phyloP scores from a whole-genome alignment of 2,113 vertebrate genomes.

The Sterna hirundo region DNA sequence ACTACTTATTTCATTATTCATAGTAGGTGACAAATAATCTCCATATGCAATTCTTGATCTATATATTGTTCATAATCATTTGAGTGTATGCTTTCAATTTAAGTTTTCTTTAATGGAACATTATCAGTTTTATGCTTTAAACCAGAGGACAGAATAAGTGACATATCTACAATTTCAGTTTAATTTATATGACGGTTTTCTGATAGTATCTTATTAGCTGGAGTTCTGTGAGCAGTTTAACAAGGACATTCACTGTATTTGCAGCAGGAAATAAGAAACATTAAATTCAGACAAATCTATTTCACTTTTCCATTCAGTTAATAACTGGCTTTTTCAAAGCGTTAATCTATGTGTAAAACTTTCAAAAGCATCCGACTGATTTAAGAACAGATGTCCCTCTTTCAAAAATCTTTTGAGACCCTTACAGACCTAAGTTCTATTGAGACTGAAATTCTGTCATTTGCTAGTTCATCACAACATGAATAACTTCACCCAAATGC shows the following conservation, averaged over 20 bases:
- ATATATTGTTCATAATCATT: background rate
- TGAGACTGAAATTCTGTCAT: background rate
- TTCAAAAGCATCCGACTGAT: background rate
- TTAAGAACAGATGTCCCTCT: background rate
- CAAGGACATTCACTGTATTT: background rate
- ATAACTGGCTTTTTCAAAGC: background rate
- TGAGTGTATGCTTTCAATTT: background rate
- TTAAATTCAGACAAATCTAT: background rate
- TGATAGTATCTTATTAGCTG: background rate
- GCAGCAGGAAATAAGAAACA: background rate
- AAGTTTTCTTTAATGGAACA: background rate
- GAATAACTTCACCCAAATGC: background rate
- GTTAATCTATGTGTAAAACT: background rate
- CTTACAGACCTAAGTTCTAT: background rate
- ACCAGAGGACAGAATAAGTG: background rate
- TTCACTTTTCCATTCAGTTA: background rate
- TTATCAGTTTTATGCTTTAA: background rate
- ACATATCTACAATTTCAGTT: background rate
- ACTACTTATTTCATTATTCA: background rate
- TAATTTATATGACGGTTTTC: background rate
- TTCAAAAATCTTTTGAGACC: conserved; percentile 4
- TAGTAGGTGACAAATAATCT: background rate
- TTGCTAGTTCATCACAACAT: background rate
- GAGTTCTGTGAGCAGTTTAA: background rate
- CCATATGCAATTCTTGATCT: background rate